These are phyloP conservation scores for Rotaria sp. DNA, from an alignment of 2,888 invertebrate species.

Conservation along the genomic window DNA sequence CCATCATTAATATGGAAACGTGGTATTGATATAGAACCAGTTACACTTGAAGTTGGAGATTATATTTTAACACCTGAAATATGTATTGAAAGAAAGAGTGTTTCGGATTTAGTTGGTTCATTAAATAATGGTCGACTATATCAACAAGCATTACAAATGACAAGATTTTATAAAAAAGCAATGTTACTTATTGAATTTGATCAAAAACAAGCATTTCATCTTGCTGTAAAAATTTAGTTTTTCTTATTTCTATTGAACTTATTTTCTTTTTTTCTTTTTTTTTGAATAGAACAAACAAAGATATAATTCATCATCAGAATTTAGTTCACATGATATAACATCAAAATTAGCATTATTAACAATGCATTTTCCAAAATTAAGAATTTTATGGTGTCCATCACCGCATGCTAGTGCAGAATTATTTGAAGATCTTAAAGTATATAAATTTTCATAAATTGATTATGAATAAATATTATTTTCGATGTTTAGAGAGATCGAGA, in stretches of 20 bases:
- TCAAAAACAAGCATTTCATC: constrained; percentile 76
- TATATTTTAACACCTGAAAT: constrained; percentile 92
- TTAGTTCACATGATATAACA: constrained; percentile 71
- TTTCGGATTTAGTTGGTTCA: constrained; percentile 89
- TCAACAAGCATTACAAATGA: constrained; percentile 89
- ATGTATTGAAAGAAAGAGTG: constrained; percentile 89
- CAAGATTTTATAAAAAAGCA: constrained; percentile 65
- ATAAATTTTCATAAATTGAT: neutral
- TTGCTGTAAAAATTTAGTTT: constrained; percentile 63
- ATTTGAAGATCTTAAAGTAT: constrained; percentile 83
- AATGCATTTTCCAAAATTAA: constrained; percentile 81
- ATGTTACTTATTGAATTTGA: constrained; percentile 91
- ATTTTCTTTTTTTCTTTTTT: neutral
- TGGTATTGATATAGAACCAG: constrained; percentile 81
- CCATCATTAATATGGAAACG: constrained; percentile 84
- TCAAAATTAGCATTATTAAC: constrained; percentile 84
- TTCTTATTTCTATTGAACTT: neutral
- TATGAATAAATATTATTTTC: neutral
- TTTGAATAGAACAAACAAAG: constrained; percentile 31
- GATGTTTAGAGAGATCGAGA: constrained; percentile 66
- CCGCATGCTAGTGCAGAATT: constrained; percentile 90
- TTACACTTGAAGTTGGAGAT: constrained; percentile 84
- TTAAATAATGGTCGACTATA: constrained; percentile 86
- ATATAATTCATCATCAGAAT: constrained; percentile 58
- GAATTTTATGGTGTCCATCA: constrained; percentile 89